Evolutionary conservation across 2,113 vertebrate species (phyloP).

Genomic region (Melozone crissalis): DNA sequence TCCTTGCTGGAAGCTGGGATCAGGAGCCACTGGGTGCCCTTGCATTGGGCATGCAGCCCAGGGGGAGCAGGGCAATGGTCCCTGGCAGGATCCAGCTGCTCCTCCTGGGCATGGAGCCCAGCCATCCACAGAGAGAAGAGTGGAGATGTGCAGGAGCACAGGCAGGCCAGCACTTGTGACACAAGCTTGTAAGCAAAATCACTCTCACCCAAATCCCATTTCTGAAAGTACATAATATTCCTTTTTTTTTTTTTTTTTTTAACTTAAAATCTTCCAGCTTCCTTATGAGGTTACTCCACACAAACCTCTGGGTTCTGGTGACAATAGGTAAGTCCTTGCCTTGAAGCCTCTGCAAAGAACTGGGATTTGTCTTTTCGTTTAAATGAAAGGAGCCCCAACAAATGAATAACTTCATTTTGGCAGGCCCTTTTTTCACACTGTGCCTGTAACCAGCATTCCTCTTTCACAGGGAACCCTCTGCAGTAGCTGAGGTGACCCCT

Average conservation of each 20-base stretch:
- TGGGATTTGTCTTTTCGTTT: constrained; percentile 2
- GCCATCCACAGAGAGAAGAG: neutral
- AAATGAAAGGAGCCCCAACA: constrained; percentile 22
- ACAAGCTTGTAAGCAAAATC: neutral
- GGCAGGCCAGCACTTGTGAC: neutral
- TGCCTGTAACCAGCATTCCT: neutral
- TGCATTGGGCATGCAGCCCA: neutral
- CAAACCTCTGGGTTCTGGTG: neutral
- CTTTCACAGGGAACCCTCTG: constrained; percentile 1
- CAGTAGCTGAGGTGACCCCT: constrained; percentile 14
- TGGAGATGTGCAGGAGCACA: neutral
- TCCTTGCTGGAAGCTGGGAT: neutral
- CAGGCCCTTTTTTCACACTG: neutral
- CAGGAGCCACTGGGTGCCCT: neutral
- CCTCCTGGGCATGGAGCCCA: neutral
- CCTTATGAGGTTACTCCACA: neutral
- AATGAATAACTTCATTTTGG: neutral
- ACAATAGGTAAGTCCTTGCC: neutral
- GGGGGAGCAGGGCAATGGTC: neutral
- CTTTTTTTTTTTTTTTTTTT: neutral
- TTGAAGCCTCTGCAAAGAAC: neutral
- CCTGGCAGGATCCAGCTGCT: neutral
- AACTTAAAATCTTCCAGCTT: neutral
- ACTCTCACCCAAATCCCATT: neutral
- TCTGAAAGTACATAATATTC: neutral